Conservation (phyloP, 2,888 invertebrate species). For the Salpingus planirostris region DNA sequence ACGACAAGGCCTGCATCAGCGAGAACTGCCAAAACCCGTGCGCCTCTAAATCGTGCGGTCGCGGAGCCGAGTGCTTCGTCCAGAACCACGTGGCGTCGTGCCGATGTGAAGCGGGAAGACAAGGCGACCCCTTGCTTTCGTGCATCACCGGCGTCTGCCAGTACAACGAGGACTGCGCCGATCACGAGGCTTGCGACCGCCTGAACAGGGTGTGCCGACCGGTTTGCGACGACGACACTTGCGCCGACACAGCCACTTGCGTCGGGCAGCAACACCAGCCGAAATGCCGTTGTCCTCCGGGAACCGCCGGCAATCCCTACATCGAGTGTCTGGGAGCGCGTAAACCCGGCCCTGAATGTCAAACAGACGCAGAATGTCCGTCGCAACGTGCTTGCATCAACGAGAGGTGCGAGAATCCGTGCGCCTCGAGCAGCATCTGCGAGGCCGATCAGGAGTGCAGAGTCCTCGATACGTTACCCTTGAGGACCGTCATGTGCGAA, state of each 20-base stretch:
- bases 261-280: constrained; percentile 66
- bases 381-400: constrained; percentile 70
- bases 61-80: constrained; percentile 67
- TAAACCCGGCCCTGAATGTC: constrained; percentile 50
- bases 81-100: constrained; percentile 73
- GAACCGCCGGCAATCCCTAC: constrained; percentile 72
- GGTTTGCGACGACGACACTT: constrained; percentile 73
- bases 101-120: constrained; percentile 74
- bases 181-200: constrained; percentile 75
- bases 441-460: constrained; percentile 69
- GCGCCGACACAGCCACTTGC: constrained; percentile 71
- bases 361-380: constrained; percentile 67
- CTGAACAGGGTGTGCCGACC: constrained; percentile 74
- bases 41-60: constrained; percentile 59
- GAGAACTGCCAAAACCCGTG: constrained; percentile 77
- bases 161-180: constrained; percentile 82
- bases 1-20: constrained; percentile 71
- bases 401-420: constrained; percentile 67
- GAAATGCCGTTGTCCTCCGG: constrained; percentile 65
- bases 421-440: constrained; percentile 62
- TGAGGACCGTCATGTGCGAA: constrained; percentile 77
- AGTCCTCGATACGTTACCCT: constrained; percentile 67
- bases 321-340: constrained; percentile 51
- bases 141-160: constrained; percentile 79
- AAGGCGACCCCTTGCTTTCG: constrained; percentile 71